These are phyloP conservation scores for Catajapyx aquilonaris DNA, from an alignment of 1,140 invertebrate species.

Conservation along the genomic window DNA sequence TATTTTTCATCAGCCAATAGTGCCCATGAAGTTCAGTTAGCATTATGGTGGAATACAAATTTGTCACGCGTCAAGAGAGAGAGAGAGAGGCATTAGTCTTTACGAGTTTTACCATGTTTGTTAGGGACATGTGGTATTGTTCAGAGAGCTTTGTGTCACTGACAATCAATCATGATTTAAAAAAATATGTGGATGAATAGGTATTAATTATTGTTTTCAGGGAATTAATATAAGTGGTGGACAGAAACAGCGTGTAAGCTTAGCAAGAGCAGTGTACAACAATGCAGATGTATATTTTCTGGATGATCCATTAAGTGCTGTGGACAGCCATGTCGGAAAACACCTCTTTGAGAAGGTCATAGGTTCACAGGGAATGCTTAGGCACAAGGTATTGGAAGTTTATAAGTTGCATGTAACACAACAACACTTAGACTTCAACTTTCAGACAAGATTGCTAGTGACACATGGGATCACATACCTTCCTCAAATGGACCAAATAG, in stretches of 20 bases:
- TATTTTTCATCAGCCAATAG: too few relatives aligned
- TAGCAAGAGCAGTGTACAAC: conserved; percentile 35
- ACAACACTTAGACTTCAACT: background rate
- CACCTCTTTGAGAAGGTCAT: conserved; percentile 33
- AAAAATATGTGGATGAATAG: too few relatives aligned
- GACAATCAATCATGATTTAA: too few relatives aligned
- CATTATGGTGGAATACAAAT: too few relatives aligned
- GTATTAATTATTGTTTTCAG: conserved; percentile 11
- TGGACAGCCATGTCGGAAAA: conserved; percentile 31
- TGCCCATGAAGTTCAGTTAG: too few relatives aligned
- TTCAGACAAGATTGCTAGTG: conserved; percentile 55
- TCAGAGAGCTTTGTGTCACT: too few relatives aligned
- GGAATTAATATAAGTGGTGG: conserved; percentile 41
- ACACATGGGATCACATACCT: conserved; percentile 80
- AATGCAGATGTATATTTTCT: conserved; percentile 30
- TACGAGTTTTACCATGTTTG: too few relatives aligned
- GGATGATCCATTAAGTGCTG: conserved; percentile 36
- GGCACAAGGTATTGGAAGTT: conserved; percentile 14
- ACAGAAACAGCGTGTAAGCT: conserved; percentile 36
- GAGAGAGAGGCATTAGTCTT: too few relatives aligned
- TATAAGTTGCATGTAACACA: too few relatives aligned
- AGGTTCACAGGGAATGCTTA: conserved; percentile 22
- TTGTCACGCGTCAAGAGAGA: too few relatives aligned
- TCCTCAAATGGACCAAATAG: conserved; percentile 65
- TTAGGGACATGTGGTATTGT: too few relatives aligned